phyloP scores from a whole-genome alignment of 2,888 invertebrate genomes.

The Heliconius cydno region DNA sequence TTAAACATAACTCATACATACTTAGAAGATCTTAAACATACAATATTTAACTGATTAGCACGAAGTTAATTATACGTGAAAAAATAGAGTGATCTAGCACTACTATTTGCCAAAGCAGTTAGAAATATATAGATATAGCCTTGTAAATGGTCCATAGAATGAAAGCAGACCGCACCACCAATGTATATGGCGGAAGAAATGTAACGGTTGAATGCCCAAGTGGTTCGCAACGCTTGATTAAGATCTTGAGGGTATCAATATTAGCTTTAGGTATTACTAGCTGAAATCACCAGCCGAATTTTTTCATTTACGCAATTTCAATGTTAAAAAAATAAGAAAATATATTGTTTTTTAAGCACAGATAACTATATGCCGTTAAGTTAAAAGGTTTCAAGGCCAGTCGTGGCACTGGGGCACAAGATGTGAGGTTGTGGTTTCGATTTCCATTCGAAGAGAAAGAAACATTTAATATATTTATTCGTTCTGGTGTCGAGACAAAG shows the following conservation, averaged over 20 bases:
- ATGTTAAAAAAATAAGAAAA: neutral
- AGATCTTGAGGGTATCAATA: neutral
- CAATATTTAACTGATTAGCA: neutral
- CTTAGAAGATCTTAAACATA: neutral
- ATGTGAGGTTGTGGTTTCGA: too few species aligned
- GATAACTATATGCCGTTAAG: too few species aligned
- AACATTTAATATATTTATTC: too few species aligned
- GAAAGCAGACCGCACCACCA: neutral
- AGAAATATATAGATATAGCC: too few species aligned
- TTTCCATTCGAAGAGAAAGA: too few species aligned
- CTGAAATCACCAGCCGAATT: neutral
- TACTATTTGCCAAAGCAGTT: too few species aligned
- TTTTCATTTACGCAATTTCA: neutral
- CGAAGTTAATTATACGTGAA: too few species aligned
- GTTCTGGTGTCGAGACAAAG: too few species aligned
- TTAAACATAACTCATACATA: constrained; percentile 13
- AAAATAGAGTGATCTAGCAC: too few species aligned
- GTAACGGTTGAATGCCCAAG: neutral
- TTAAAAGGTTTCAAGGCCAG: too few species aligned
- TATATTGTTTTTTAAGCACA: neutral
- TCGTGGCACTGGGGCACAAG: too few species aligned
- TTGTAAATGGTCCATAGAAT: neutral
- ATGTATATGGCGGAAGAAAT: neutral
- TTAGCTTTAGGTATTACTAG: neutral
- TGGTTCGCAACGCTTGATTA: neutral